A percentile compares a stretch with the other conserved stretches of the same genome.
These are phyloP conservation scores for Stylophora pistillata DNA, from an alignment of 64 coral and sea anemone species.

Conservation along the genomic window DNA sequence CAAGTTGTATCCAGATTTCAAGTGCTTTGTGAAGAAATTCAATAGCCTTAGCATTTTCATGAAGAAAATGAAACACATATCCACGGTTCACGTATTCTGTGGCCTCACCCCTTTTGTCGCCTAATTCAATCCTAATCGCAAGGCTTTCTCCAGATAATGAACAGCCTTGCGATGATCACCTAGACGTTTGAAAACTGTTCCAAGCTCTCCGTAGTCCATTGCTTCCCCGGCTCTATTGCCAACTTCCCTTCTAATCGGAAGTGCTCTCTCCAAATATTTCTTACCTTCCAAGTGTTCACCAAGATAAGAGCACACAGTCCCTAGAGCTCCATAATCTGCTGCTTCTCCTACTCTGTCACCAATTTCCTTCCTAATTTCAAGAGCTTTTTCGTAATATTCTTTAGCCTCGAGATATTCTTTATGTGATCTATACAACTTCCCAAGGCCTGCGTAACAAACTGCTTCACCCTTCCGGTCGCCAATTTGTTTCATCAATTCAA, in stretches of 20 bases:
- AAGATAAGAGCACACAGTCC: not conserved
- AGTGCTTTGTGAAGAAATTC: too few species aligned
- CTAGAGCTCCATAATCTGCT: not conserved
- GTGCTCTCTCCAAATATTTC: not conserved
- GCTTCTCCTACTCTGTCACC: not conserved
- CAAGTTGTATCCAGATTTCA: not conserved
- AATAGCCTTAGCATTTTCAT: too few species aligned
- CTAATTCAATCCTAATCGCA: too few species aligned
- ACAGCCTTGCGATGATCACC: not conserved
- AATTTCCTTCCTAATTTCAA: not conserved
- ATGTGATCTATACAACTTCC: not conserved
- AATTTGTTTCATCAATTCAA: not conserved
- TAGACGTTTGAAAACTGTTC: not conserved
- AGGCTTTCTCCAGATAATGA: not conserved
- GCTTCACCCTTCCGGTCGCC: not conserved
- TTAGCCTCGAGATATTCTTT: not conserved
- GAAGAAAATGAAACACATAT: too few species aligned
- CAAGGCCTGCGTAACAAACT: not conserved
- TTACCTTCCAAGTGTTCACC: not conserved
- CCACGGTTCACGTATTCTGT: too few species aligned
- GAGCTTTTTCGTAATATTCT: not conserved
- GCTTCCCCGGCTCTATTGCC: not conserved
- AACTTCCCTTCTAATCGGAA: not conserved
- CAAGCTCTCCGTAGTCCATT: not conserved
- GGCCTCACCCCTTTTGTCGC: too few species aligned